Conservation (phyloP, 2,797 vertebrate species). For the Necrosyrtes monachus region DNA sequence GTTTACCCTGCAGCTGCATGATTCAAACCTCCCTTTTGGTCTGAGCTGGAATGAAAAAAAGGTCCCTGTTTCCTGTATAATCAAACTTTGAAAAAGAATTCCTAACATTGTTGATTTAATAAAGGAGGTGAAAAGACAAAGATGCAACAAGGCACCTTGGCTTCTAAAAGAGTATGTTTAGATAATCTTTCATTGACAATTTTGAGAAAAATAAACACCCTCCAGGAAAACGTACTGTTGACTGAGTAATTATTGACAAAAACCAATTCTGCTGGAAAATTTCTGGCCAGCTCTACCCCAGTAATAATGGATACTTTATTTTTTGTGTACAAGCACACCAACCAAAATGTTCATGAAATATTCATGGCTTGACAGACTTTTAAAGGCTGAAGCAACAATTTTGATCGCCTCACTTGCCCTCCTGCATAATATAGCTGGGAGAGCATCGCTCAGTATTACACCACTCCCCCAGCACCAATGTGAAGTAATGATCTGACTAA, state of each 20-base stretch:
- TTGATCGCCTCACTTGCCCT: background rate
- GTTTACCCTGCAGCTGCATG: background rate
- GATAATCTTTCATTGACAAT: background rate
- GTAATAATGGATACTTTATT: background rate
- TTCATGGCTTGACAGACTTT: background rate
- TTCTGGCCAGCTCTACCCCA: background rate
- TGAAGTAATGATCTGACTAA: background rate
- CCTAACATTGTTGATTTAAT: background rate
- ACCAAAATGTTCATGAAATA: background rate
- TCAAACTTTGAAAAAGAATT: background rate
- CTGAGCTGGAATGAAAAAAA: background rate
- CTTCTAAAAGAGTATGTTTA: background rate
- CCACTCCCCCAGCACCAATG: fast-evolving
- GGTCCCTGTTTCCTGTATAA: background rate
- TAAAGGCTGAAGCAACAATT: slow-evolving; percentile 13
- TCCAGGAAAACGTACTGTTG: background rate
- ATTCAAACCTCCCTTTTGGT: background rate
- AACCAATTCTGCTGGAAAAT: background rate
- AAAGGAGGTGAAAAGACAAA: background rate
- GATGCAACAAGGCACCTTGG: background rate
- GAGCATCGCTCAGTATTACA: background rate
- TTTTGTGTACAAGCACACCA: background rate
- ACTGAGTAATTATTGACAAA: slow-evolving; percentile 36
- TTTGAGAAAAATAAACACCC: background rate
- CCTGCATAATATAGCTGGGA: background rate